These are phyloP conservation scores for Melanotaenia boesemani DNA, from an alignment of 2,797 vertebrate genomes.

Conservation along the genomic window DNA sequence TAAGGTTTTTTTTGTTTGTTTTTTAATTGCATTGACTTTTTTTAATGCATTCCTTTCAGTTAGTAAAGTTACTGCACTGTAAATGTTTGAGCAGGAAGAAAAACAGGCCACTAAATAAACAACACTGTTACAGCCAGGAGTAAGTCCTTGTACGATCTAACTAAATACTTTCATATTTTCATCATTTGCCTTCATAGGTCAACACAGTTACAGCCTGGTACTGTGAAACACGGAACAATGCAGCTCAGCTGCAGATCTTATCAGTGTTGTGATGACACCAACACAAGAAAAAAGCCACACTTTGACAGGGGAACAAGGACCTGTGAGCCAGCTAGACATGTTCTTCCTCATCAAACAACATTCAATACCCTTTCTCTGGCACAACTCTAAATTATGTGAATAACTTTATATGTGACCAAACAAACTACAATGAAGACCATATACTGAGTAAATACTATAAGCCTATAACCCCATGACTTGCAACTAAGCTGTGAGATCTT, in stretches of 20 bases:
- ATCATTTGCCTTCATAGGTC: neutral
- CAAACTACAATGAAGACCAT: slow-evolving; percentile 31
- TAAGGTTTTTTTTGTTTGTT: neutral
- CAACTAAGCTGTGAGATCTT: slow-evolving; percentile 38
- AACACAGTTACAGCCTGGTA: slow-evolving; percentile 16
- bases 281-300: slow-evolving; percentile 14
- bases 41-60: neutral
- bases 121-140: neutral
- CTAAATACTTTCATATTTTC: neutral
- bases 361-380: neutral
- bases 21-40: neutral
- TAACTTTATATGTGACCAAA: slow-evolving; percentile 30
- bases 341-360: slow-evolving; percentile 32
- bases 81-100: slow-evolving; percentile 1
- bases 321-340: slow-evolving; percentile 21
- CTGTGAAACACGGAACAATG: slow-evolving; percentile 61
- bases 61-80: neutral
- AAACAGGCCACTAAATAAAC: slow-evolving; percentile 17
- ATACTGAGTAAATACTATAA: slow-evolving; percentile 39
- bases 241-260: slow-evolving; percentile 61
- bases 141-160: neutral
- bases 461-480: slow-evolving; percentile 22
- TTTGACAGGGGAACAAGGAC: slow-evolving; percentile 20
- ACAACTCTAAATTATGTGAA: neutral
- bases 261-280: slow-evolving; percentile 59